Base-by-base conservation (phyloP, 1,140 invertebrate genomes). In the Battus philenor region DNA sequence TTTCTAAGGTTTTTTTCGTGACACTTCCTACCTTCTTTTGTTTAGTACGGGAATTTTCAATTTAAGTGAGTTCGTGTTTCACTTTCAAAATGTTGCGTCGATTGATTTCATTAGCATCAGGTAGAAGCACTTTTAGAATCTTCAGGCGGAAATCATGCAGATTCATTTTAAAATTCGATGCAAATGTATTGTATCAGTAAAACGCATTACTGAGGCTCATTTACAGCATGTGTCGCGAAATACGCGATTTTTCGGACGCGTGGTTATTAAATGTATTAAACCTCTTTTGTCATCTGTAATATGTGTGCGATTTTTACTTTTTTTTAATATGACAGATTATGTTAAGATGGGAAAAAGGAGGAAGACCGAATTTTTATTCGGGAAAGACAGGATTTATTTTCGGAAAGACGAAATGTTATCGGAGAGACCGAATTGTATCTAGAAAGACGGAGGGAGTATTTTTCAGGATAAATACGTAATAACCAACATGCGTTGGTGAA, bases 281-380 rank as follows among this genome's bases (percentile, higher is more conserved):
- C n/a, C n/a, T n/a, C n/a, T n/a, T n/a, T n/a, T n/a, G n/a, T n/a
- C n/a, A n/a, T n/a, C n/a, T n/a, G 50, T 10, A 69, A 27, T 6
- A 48, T 49, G 47, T 57, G 64, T 5, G 63, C 31, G 39, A 64
- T 56, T 0, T 64, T 5, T 33, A 59, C 72, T 12, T 30, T 27
- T 16, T 69, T 67, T 68, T 68, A 72, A 8, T 68, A 43, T n/a
- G 64, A 9, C 11, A 59, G 66, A 54, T 72, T 66, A 31, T 53
- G 47, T 34, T 70, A 53, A 45, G 59, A 63, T 4, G 61, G 64
- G 22, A 73, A 71, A 47, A 59, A 73, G n/a, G n/a, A n/a, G n/a
- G n/a, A n/a, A n/a, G n/a, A n/a, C n/a, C n/a, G n/a, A n/a, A n/a
- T n/a, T n/a, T n/a, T n/a, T n/a, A n/a, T n/a, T n/a, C n/a, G n/a